Base-by-base conservation (phyloP, 2,113 vertebrate genomes). In the Phrynocephalus versicolor region DNA sequence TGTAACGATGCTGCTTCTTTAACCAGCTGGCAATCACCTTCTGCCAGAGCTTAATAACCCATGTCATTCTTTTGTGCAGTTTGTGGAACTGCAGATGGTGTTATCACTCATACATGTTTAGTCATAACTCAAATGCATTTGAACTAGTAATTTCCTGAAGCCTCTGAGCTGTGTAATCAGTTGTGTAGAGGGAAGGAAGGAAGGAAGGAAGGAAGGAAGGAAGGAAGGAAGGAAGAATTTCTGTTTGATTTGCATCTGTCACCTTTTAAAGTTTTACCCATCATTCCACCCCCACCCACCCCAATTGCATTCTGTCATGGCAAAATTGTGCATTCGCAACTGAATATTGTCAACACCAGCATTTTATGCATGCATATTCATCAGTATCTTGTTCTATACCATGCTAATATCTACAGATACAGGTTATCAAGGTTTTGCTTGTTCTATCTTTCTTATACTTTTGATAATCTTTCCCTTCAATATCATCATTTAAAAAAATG, bases 101-200 rank as follows among this genome's bases (percentile, higher is more conserved):
- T 78, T 79, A 41, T 37, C 19, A 41, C 71, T 82, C 35, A n/a
- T 87, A 87, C 78, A 60, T 60, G 55, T 83, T 87, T 79, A 73
- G 76, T 78, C 70, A 78, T 84, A 78, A 45, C 72, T 87, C 62
- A 65, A 65, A 65, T 79, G 16, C 27, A 65, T 79, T 87, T 79
- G 57, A n/a, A 57, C 55, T 27, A 45, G 75, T 41, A 64, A 74
- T 84, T 84, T 84, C 81, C 69, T 74, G 2, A 30, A 77, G 45
- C 60, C n/a, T 79, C 23, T 4, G 76, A 73, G 76, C 79, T 74
- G 13, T 60, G 55, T 27, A 73, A 80, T 35, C 35, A 60, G 23
- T 41, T 75, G 25, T 3, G 37, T 39, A 45, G 65, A 21, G 25
- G 21, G 23, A 30, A 3, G 12, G 41, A 45, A 18, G 7, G 27